Evolutionary conservation across 2,888 invertebrate genomes (phyloP), one percentile per base, ranked within the genome.

Genomic region (Smittia aterrima): DNA sequence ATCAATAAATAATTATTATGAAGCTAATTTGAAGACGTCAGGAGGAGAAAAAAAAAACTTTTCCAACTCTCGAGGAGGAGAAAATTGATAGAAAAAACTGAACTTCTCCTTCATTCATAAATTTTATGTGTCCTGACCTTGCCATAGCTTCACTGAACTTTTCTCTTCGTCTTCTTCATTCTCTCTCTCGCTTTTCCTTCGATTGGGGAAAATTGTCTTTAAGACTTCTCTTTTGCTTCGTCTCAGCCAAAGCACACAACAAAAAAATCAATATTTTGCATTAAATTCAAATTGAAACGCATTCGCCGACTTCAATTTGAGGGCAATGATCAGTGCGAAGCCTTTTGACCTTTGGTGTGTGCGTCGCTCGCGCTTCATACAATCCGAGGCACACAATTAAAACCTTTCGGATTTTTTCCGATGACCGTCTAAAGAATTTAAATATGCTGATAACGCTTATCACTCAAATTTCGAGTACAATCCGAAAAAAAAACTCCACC

Each of bases 71-170:
- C 58, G 70, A 9, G 18, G 22, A 70, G 41, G 70, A 47, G 54
- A 70, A 25, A 64, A 16, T 9, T 11, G 20, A 64, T 27, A 27
- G 27, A 53, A 70, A 53, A 70, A 70, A 32, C 25, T 47, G 18
- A 25, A 24, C 47, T 71, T 72, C 32, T 70, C 41, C 25, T 72
- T 53, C 72, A 72, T 72, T 72, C 72, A 72, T 72, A 72, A 72
- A 72, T 72, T 62, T 72, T 54, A 71, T 72, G 70, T 62, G 72
- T 72, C 72, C 72, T 72, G 72, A 72, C 72, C 72, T 72, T 72
- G 54, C 62, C 70, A 53, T 71, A 24, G 70, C 27, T 54, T 54
- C 54, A 22, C 24, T 53, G 58, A 62, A 62, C 32, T 72, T 72
- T 58, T 72, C 20, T 38, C 32, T 40, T 40, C 25, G 13, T 20